Conservation (phyloP, 2,888 invertebrate genomes). For the Tricholauxania praeusta region DNA sequence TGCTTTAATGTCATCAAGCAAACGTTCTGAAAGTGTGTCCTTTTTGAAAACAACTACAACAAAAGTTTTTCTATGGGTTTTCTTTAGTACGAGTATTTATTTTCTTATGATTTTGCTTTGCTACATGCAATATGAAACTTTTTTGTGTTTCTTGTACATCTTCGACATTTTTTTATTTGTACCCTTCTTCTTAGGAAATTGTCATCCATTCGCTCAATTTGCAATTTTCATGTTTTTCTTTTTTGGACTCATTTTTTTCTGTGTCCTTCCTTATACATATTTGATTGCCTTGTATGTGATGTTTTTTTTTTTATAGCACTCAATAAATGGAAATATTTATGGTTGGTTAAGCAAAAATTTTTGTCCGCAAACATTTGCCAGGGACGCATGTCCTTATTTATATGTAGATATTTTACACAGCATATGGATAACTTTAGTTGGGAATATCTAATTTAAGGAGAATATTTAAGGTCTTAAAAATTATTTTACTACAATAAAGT, state of each 20-base stretch:
- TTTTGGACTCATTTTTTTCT: slow-evolving; percentile 17
- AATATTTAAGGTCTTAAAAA: no score
- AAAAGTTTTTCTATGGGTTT: no score
- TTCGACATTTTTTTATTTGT: not conserved
- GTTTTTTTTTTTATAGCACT: slow-evolving; percentile 41
- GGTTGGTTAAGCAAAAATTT: slow-evolving; percentile 55
- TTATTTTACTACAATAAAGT: no score
- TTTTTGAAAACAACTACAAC: no score
- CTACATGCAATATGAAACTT: no score
- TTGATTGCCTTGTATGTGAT: not conserved
- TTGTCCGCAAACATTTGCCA: slow-evolving; percentile 37
- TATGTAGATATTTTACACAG: no score
- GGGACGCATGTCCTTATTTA: slow-evolving; percentile 35
- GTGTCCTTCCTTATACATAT: not conserved
- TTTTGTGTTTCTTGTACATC: not conserved
- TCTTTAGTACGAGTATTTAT: no score
- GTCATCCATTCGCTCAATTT: slow-evolving; percentile 66
- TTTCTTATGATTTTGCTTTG: no score
- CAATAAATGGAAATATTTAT: slow-evolving; percentile 48
- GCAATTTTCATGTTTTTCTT: slow-evolving; percentile 51
- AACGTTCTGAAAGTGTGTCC: no score
- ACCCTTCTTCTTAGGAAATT: slow-evolving; percentile 57
- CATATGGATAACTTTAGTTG: no score
- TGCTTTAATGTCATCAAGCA: no score
- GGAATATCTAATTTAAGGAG: no score